These are phyloP conservation scores for Trogon melanurus DNA, from an alignment of 2,113 vertebrate genomes.

Conservation along the genomic window DNA sequence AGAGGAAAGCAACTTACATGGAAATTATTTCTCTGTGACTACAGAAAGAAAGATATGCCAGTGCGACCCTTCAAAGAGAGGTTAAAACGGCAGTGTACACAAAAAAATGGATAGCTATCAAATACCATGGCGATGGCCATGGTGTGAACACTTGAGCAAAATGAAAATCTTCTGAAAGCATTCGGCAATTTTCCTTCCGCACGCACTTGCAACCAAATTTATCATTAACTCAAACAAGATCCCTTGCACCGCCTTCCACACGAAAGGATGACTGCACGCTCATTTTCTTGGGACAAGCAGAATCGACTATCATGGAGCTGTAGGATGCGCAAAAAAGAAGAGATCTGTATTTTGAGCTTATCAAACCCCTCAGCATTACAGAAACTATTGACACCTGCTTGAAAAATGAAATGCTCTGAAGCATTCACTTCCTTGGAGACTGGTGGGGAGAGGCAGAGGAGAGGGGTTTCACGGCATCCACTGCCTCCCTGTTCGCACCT, in stretches of 20 bases:
- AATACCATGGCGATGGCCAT: slow-evolving; percentile 18
- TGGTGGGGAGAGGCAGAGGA: neutral
- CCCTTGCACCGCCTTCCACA: neutral
- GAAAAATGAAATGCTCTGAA: neutral
- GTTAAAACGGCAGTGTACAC: neutral
- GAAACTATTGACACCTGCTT: slow-evolving; percentile 12
- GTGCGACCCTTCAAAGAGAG: neutral
- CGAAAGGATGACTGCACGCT: neutral
- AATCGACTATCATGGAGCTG: neutral
- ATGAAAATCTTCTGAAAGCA: slow-evolving; percentile 63
- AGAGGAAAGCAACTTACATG: slow-evolving; percentile 43
- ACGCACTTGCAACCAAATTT: slow-evolving; percentile 29
- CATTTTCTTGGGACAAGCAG: neutral
- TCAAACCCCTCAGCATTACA: neutral
- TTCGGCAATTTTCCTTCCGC: slow-evolving; percentile 35
- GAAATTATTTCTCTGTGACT: slow-evolving; percentile 29
- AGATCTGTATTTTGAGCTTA: neutral
- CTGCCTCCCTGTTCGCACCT: neutral
- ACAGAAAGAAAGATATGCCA: neutral
- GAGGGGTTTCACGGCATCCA: neutral
- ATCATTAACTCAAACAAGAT: neutral
- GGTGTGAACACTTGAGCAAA: slow-evolving; percentile 34
- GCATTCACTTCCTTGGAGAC: neutral
- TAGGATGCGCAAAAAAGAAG: neutral
- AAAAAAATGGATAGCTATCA: slow-evolving; percentile 39